Percentiles rank a stretch among this genome's conserved stretches.
phyloP scores from a whole-genome alignment of 2,113 vertebrate genomes.

The Microcebus griseorufus region DNA sequence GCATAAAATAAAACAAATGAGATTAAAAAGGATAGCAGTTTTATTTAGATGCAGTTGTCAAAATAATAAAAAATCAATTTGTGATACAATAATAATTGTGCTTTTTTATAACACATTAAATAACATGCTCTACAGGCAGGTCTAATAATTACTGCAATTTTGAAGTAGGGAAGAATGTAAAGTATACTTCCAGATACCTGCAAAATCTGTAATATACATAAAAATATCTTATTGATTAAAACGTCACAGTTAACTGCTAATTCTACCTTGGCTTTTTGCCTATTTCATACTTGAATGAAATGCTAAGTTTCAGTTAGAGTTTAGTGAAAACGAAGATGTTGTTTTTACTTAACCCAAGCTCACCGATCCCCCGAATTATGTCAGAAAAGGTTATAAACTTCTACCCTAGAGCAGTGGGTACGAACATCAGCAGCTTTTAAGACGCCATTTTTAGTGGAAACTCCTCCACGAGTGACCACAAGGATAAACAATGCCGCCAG shows the following conservation, averaged over 20 bases:
- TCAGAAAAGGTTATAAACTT: not conserved
- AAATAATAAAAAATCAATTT: constrained; percentile 9
- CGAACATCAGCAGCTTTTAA: not conserved
- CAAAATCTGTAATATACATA: not conserved
- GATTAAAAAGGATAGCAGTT: not conserved
- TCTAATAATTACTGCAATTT: not conserved
- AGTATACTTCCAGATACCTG: not conserved
- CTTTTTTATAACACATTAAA: not conserved
- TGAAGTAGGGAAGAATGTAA: not conserved
- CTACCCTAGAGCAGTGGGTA: not conserved
- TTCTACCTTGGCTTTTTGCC: not conserved
- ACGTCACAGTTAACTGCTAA: not conserved
- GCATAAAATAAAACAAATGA: not conserved
- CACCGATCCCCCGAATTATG: not conserved
- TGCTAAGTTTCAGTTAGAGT: not conserved
- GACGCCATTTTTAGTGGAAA: not conserved
- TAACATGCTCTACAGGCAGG: not conserved
- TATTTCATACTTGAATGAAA: constrained; percentile 10
- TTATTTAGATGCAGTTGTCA: not conserved
- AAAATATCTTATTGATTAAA: not conserved
- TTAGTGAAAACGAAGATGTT: not conserved
- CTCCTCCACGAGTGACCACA: rapidly evolving
- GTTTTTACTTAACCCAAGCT: not conserved
- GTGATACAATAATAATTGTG: not conserved
- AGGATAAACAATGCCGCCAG: not conserved